Conservation (phyloP, 2,888 invertebrate genomes). For the Lycia hirtaria region DNA sequence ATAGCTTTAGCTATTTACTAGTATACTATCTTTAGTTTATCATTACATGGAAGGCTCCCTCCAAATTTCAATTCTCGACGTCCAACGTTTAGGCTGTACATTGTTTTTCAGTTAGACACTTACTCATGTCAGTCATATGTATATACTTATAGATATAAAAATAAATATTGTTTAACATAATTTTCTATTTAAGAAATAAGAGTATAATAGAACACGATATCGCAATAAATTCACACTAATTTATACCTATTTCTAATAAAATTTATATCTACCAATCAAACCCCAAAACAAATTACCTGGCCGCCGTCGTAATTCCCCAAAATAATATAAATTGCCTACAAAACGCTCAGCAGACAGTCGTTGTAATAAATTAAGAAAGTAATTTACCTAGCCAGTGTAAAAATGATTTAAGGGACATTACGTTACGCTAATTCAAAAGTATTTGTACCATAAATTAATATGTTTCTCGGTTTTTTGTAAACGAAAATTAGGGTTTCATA, state of each 20-base stretch:
- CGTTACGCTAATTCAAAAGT: constrained; percentile 60
- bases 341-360: constrained; percentile 47
- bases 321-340: constrained; percentile 41
- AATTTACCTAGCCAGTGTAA: constrained; percentile 58
- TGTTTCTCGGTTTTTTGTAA: constrained; percentile 43
- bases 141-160: no score
- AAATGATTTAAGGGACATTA: constrained; percentile 69
- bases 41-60: no score
- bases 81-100: no score
- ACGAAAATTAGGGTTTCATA: no score
- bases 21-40: no score
- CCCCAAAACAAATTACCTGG: constrained; percentile 16
- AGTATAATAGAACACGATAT: not conserved
- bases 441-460: constrained; percentile 62
- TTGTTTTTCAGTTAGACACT: no score
- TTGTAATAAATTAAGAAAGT: constrained; percentile 59
- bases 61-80: no score
- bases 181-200: not conserved
- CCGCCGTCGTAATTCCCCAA: constrained; percentile 19
- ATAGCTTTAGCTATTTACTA: no score
- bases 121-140: no score
- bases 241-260: constrained; percentile 4
- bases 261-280: constrained; percentile 22
- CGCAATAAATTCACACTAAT: not conserved
- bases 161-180: not conserved